Percentiles rank a stretch among this genome's conserved stretches.
These are phyloP conservation scores for Thereva nobilitata DNA, from an alignment of 2,888 invertebrate species.

Conservation along the genomic window DNA sequence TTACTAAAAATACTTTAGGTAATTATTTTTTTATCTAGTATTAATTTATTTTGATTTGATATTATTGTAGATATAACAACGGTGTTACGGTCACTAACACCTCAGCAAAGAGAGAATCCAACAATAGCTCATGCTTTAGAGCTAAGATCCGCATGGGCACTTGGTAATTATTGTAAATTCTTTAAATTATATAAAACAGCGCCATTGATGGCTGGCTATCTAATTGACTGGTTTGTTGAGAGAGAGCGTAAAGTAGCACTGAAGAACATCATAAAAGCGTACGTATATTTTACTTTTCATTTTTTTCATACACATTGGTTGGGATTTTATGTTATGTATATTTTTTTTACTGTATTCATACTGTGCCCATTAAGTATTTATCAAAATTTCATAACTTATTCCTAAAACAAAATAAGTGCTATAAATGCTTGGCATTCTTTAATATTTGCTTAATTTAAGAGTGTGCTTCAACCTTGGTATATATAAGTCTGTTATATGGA, in stretches of 20 bases:
- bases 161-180: conserved; percentile 89
- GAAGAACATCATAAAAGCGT: conserved; percentile 94
- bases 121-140: conserved; percentile 85
- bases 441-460: too few relatives aligned
- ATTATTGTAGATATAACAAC: conserved; percentile 82
- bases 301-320: conserved; percentile 27
- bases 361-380: not conserved
- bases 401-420: too few relatives aligned
- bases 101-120: conserved; percentile 76
- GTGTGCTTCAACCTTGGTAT: too few relatives aligned
- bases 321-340: conserved; percentile 36
- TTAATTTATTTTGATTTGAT: not conserved
- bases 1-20: conserved; percentile 97
- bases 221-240: conserved; percentile 98
- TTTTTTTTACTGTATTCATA: conserved; percentile 23
- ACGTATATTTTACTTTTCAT: conserved; percentile 64
- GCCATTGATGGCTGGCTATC: conserved; percentile 93
- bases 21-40: conserved; percentile 47
- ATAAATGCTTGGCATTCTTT: too few relatives aligned
- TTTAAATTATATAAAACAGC: conserved; percentile 87
- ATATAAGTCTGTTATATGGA: too few relatives aligned
- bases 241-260: conserved; percentile 91
- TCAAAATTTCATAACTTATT: not conserved
- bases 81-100: conserved; percentile 78
- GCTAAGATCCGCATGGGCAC: conserved; percentile 90